Conservation (phyloP, 2,113 vertebrate genomes). For the Chaetura pelagica region DNA sequence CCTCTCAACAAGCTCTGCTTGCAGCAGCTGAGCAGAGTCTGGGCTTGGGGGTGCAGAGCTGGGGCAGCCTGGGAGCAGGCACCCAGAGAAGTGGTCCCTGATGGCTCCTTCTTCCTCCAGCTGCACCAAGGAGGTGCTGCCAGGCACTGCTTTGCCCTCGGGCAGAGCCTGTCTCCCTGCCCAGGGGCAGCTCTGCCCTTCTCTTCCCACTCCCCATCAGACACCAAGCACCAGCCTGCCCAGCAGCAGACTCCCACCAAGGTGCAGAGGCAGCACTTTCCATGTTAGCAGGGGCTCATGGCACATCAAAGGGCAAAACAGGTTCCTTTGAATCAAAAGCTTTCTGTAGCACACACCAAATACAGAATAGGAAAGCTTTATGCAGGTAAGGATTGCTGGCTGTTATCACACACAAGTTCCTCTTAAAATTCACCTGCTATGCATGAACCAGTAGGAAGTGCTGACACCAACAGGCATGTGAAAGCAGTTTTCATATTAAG, state of each 20-base stretch:
- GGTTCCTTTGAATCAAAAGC: neutral
- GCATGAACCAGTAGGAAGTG: neutral
- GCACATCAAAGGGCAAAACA: neutral
- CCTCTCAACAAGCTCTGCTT: fast-evolving
- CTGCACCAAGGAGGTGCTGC: neutral
- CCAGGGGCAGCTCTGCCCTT: neutral
- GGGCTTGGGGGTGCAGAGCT: no score
- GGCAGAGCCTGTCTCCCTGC: neutral
- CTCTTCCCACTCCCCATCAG: neutral
- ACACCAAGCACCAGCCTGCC: neutral
- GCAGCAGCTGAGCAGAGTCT: neutral
- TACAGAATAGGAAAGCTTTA: neutral
- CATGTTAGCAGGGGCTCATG: neutral
- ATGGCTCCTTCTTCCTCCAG: neutral
- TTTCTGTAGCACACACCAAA: neutral
- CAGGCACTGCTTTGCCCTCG: neutral
- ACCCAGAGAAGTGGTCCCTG: no score
- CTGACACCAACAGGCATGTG: neutral
- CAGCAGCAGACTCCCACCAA: fast-evolving
- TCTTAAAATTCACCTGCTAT: neutral
- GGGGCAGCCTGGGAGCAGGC: neutral
- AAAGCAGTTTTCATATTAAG: neutral
- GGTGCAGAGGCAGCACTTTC: fast-evolving
- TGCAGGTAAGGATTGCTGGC: neutral
- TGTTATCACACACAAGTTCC: neutral